Evolutionary conservation across 2,888 invertebrate genomes (phyloP).

Genomic region (Ochlodes sylvanus): DNA sequence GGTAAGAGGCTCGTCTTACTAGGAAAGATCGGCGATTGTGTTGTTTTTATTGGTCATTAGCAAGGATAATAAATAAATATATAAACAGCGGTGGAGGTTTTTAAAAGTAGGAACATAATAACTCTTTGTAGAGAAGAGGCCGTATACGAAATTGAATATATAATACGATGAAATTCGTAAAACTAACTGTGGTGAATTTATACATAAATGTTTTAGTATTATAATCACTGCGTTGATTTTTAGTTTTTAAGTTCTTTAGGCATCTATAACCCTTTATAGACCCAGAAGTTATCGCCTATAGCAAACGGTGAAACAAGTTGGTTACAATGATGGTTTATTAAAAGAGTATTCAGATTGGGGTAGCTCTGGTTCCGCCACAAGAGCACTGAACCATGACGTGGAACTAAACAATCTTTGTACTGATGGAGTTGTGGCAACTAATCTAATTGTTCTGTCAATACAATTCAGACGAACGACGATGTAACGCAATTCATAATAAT

Average conservation of each 20-base stretch:
- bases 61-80: no score
- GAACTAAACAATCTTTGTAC: constrained; percentile 31
- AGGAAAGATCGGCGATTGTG: not conserved
- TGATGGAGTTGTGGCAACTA: constrained; percentile 22
- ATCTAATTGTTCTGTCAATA: constrained; percentile 27
- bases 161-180: no score
- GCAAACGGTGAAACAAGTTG: constrained; percentile 6
- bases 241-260: no score
- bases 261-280: no score
- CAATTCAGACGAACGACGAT: not conserved
- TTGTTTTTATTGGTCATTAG: no score
- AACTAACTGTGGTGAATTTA: no score
- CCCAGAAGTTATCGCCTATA: not conserved
- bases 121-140: no score
- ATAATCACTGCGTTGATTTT: no score
- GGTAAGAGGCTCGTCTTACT: not conserved
- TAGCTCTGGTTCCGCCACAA: constrained; percentile 28
- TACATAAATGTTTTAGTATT: no score
- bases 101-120: no score
- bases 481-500: not conserved
- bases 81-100: no score
- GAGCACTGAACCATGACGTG: constrained; percentile 26
- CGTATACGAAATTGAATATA: no score
- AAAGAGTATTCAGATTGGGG: constrained; percentile 42
- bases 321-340: constrained; percentile 38